These are phyloP conservation scores for Nebria salina DNA, from an alignment of 2,888 invertebrate species.

Conservation along the genomic window DNA sequence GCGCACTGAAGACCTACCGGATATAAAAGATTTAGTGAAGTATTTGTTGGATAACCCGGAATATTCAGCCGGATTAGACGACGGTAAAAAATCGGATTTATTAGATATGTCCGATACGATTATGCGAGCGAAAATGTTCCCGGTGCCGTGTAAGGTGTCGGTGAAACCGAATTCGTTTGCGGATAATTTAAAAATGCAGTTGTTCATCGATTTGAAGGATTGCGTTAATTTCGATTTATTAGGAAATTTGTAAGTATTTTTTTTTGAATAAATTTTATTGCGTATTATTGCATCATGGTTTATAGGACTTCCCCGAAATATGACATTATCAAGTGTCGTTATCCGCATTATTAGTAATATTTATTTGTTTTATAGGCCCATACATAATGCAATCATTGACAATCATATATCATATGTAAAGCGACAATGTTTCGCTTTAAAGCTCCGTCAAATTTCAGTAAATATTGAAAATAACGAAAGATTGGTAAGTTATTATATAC, in stretches of 20 bases:
- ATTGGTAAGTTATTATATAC: conserved; percentile 37
- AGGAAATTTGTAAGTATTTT: conserved; percentile 56
- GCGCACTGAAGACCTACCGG: conserved; percentile 7
- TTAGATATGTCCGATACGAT: conserved; percentile 29
- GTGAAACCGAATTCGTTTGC: conserved; percentile 10
- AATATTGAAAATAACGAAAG: conserved; percentile 40
- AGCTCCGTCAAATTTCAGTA: conserved; percentile 23
- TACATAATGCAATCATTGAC: conserved; percentile 46
- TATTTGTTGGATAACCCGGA: conserved; percentile 30
- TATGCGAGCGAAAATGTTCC: neutral
- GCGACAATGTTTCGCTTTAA: conserved; percentile 44
- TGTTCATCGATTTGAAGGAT: conserved; percentile 54
- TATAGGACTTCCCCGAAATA: neutral
- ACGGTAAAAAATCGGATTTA: conserved; percentile 26
- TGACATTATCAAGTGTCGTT: neutral
- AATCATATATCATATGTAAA: conserved; percentile 40
- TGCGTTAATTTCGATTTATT: conserved; percentile 53
- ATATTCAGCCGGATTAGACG: conserved; percentile 30
- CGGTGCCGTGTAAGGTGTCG: neutral
- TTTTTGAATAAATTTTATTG: neutral
- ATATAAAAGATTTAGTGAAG: conserved; percentile 34
- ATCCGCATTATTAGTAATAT: neutral
- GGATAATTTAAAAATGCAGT: conserved; percentile 49
- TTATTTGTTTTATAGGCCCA: conserved; percentile 44
- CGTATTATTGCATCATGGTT: neutral